Evolutionary conservation across 1,140 invertebrate genomes (phyloP).

Genomic region (Zaprionus africanus): DNA sequence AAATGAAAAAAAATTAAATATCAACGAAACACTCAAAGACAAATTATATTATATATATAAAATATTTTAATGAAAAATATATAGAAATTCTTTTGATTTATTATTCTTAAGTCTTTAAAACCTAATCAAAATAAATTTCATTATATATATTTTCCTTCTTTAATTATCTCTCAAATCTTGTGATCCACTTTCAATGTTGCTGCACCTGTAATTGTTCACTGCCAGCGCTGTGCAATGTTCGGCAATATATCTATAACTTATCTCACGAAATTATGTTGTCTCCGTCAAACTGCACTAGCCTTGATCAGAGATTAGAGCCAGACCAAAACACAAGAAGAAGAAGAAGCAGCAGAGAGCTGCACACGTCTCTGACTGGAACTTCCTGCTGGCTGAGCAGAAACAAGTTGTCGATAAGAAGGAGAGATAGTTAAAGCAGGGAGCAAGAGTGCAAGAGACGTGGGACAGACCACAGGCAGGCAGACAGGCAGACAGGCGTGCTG

Average conservation of each 20-base stretch:
- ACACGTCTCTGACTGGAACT: conserved; percentile 47
- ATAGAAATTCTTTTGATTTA: too few relatives aligned
- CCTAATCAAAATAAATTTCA: not conserved
- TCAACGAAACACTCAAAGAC: too few relatives aligned
- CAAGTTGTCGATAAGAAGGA: conserved; percentile 57
- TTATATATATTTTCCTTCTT: not conserved
- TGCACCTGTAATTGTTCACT: not conserved
- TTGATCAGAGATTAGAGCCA: conserved; percentile 51
- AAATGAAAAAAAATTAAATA: too few relatives aligned
- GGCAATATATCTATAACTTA: conserved; percentile 46
- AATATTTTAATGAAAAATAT: too few relatives aligned
- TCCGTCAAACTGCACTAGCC: conserved; percentile 60
- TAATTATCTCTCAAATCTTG: not conserved
- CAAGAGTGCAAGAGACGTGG: too few relatives aligned
- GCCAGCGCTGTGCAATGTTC: not conserved
- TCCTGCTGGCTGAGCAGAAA: conserved; percentile 48
- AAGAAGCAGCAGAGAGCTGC: conserved; percentile 1
- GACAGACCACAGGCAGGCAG: not conserved
- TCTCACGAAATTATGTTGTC: conserved; percentile 69
- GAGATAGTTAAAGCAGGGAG: not conserved
- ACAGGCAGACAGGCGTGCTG: conserved; percentile 7
- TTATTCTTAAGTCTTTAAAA: too few relatives aligned
- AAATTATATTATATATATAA: not conserved
- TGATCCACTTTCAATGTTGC: not conserved
- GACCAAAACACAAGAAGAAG: conserved; percentile 17